Evolutionary conservation across 2,888 invertebrate genomes (phyloP).

Genomic region (Lordiphosa fenestrarum): DNA sequence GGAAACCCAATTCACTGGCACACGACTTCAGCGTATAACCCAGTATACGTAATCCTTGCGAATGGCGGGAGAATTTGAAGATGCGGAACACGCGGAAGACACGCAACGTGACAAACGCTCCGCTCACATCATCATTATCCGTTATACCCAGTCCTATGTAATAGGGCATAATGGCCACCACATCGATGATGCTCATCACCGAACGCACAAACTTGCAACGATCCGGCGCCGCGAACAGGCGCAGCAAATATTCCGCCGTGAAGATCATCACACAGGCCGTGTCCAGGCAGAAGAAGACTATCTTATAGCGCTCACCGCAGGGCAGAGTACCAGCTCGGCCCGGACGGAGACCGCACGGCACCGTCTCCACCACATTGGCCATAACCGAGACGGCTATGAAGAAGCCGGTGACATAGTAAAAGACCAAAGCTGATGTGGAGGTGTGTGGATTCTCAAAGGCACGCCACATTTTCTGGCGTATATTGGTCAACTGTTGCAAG

Average conservation of each 20-base stretch:
- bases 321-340: slow-evolving; percentile 93
- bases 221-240: slow-evolving; percentile 98
- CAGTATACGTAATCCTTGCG: slow-evolving; percentile 98
- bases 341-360: slow-evolving; percentile 82
- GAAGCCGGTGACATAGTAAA: slow-evolving; percentile 99
- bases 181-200: slow-evolving; percentile 99
- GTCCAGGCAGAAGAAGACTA: slow-evolving; percentile 98
- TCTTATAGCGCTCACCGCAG: slow-evolving; percentile 98
- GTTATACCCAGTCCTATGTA: slow-evolving; percentile 99
- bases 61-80: slow-evolving; percentile 99
- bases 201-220: slow-evolving; percentile 98
- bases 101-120: slow-evolving; percentile 98
- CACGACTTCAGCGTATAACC: slow-evolving; percentile 99
- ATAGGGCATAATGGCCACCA: slow-evolving; percentile 99
- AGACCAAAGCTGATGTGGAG: slow-evolving; percentile 98
- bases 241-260: slow-evolving; percentile 97
- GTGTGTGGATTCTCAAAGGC: slow-evolving; percentile 99
- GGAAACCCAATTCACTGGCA: slow-evolving; percentile 99
- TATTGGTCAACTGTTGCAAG: slow-evolving; percentile 91
- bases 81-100: slow-evolving; percentile 99
- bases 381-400: slow-evolving; percentile 99
- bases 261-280: slow-evolving; percentile 99
- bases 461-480: slow-evolving; percentile 98
- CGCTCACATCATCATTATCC: slow-evolving; percentile 99
- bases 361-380: slow-evolving; percentile 99